Base-by-base conservation (phyloP, 2,113 vertebrate species). In the Tupaia tana region DNA sequence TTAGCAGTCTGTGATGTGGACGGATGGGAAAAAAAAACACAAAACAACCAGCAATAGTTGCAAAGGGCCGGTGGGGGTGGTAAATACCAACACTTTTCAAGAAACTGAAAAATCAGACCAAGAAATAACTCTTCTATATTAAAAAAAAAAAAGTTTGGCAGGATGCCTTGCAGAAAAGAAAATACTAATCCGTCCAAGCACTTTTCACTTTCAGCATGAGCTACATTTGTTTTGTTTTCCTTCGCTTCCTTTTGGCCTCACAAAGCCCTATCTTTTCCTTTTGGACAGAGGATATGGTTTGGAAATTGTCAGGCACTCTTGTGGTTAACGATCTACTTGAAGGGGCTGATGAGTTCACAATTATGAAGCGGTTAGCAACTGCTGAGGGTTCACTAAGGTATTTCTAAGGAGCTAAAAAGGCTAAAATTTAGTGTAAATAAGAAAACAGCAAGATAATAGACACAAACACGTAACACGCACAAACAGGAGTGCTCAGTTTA, bases 171-270 rank as follows among this genome's bases (percentile, higher is more conserved):
- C 56, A 94, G 74, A 95, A 97, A 98, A 96, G 93, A 98, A 98
- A 98, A 97, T 93, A 95, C 89, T 90, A 63, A 91, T 97, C 95
- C 91, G 95, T 95, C 93, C 96, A 96, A 96, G 97, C 94, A 91
- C 96, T 98, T 97, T 97, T 98, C 97, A 95, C 94, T 98, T 97
- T 96, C 78, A 95, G 94, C 96, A 92, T 69, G 89, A 97, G 86
- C 96, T 95, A 78, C 95, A 63, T 97, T 97, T 96, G 97, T 97
- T 98, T 96, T 96, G 97, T 96, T 98, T 96, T 95, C 95, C 96
- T 96, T 91, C 82, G 75, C 95, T 97, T 98, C 97, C 96, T 97
- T 97, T 97, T 91, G 83, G 96, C 96, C 97, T 95, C 95, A 95
- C 86, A 96, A 95, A 97, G 95, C 97, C 91, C 93, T 96, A 81